These are phyloP conservation scores for Drosophila helvetica DNA, from an alignment of 2,888 invertebrate species.

Conservation along the genomic window DNA sequence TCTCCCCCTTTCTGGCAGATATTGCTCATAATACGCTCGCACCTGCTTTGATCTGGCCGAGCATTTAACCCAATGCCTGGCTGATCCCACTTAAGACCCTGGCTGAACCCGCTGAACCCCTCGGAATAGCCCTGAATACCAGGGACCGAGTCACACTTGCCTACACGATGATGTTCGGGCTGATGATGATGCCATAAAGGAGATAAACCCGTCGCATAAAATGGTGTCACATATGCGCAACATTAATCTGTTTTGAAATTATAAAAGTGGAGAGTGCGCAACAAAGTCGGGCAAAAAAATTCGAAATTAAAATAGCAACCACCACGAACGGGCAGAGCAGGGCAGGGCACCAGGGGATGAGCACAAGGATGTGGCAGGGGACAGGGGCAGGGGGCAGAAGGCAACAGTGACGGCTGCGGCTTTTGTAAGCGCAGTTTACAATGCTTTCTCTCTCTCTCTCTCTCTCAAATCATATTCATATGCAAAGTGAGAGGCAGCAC, in stretches of 20 bases:
- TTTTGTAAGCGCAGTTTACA: constrained; percentile 74
- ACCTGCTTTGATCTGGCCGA: constrained; percentile 59
- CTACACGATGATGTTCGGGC: constrained; percentile 13
- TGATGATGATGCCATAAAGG: constrained; percentile 80
- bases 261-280: constrained; percentile 73
- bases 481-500: constrained; percentile 70
- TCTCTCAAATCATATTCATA: constrained; percentile 76
- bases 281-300: constrained; percentile 44
- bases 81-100: constrained; percentile 66
- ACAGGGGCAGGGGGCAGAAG: not conserved
- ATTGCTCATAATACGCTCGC: constrained; percentile 45
- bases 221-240: constrained; percentile 80
- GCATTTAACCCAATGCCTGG: constrained; percentile 45
- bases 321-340: constrained; percentile 47
- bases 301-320: constrained; percentile 79
- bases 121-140: not conserved
- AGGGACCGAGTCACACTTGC: constrained; percentile 39
- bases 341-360: constrained; percentile 5
- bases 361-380: constrained; percentile 18
- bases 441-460: constrained; percentile 43
- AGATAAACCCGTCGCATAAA: constrained; percentile 80
- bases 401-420: constrained; percentile 47
- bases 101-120: constrained; percentile 44
- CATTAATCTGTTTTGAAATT: constrained; percentile 82
- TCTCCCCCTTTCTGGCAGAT: constrained; percentile 8